Evolutionary conservation across 1,140 invertebrate species (phyloP).

Genomic region (Phocides pigmalion): DNA sequence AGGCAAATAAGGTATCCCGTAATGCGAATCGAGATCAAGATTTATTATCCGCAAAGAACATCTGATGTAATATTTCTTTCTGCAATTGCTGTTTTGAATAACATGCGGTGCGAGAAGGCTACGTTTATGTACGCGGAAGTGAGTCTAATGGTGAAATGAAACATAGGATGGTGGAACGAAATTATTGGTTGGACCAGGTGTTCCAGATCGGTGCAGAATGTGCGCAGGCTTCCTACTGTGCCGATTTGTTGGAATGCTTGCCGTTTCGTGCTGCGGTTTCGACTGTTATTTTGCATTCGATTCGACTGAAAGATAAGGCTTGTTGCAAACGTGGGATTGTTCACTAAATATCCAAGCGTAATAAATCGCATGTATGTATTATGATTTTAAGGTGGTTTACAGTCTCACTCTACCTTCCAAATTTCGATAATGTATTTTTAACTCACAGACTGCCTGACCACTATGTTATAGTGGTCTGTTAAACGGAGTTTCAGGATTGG

Average conservation of each 20-base stretch:
- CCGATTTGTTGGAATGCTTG: conserved; percentile 44
- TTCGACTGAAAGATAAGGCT: conserved; percentile 24
- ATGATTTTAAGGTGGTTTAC: no score
- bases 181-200: conserved; percentile 57
- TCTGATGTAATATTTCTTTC: conserved; percentile 17
- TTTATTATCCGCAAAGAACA: conserved; percentile 14
- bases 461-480: no score
- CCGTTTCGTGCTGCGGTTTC: conserved; percentile 21
- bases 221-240: conserved; percentile 43
- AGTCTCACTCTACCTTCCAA: no score
- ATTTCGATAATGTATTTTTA: no score
- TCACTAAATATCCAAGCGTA: no score
- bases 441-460: no score
- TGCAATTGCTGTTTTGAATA: conserved; percentile 30
- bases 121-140: conserved; percentile 38
- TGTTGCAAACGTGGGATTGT: no score
- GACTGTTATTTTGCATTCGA: conserved; percentile 54
- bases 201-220: conserved; percentile 41
- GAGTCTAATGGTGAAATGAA: conserved; percentile 41
- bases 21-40: neutral
- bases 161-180: conserved; percentile 49
- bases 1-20: conserved; percentile 20
- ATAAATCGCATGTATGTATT: no score
- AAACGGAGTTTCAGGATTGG: no score
- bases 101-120: conserved; percentile 13